Evolutionary conservation across 2,888 invertebrate species (phyloP).

Genomic region (Ceramica pisi): DNA sequence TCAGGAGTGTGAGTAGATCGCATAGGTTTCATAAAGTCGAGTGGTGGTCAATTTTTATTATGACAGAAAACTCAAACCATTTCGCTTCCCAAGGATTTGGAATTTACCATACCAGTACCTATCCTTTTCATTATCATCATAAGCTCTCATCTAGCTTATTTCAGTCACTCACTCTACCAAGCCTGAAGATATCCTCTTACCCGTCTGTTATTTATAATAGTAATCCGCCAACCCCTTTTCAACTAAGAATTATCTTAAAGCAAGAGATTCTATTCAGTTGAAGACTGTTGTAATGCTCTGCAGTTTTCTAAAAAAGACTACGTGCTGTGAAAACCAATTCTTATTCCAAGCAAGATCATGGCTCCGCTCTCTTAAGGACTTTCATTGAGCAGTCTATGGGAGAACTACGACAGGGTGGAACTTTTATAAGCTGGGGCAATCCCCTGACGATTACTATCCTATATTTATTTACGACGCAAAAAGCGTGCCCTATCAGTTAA

Average conservation of each 20-base stretch:
- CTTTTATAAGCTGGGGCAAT: background rate
- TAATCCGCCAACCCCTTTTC: too few relatives aligned
- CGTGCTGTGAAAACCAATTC: background rate
- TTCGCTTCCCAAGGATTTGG: background rate
- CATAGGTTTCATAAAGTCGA: too few relatives aligned
- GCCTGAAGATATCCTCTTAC: too few relatives aligned
- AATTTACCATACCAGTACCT: background rate
- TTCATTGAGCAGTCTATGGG: background rate
- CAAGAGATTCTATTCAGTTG: background rate
- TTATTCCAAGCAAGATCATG: background rate
- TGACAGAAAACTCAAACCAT: background rate
- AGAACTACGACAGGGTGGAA: background rate
- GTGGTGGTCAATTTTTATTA: background rate
- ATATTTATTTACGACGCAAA: background rate
- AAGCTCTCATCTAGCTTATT: background rate
- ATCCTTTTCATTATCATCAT: background rate
- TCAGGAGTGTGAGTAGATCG: too few relatives aligned
- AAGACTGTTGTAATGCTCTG: background rate
- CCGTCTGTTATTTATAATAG: too few relatives aligned
- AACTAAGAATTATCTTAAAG: background rate
- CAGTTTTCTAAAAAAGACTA: background rate
- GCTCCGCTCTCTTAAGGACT: background rate
- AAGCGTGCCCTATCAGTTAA: slow-evolving; percentile 19
- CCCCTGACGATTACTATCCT: background rate
- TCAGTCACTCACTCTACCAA: background rate